These are phyloP conservation scores for Tridacna gigas DNA, from an alignment of 2,888 invertebrate genomes.

Conservation along the genomic window DNA sequence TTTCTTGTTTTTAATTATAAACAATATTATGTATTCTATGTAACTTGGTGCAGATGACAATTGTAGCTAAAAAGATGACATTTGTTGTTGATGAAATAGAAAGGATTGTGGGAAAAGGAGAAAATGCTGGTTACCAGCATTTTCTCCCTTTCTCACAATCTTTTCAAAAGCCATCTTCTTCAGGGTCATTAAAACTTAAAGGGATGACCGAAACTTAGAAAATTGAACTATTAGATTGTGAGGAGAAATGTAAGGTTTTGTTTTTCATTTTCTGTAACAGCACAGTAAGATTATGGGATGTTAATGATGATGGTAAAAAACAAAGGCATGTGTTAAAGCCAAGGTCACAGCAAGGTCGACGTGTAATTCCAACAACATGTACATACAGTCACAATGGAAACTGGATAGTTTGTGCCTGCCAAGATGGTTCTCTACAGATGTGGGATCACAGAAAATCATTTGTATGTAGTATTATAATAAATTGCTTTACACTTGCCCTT, in stretches of 20 bases:
- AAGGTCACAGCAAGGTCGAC: constrained; percentile 89
- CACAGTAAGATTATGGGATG: constrained; percentile 96
- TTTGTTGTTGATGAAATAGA: too few relatives aligned
- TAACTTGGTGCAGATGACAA: too few relatives aligned
- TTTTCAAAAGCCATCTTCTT: background rate
- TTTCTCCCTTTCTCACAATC: background rate
- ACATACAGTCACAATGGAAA: constrained; percentile 94
- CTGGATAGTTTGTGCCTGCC: constrained; percentile 95
- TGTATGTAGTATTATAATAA: constrained; percentile 85
- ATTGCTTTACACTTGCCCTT: too few relatives aligned
- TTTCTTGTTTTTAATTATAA: too few relatives aligned
- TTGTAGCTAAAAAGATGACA: too few relatives aligned
- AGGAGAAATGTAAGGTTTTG: background rate
- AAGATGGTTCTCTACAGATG: constrained; percentile 97
- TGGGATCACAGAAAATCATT: constrained; percentile 96
- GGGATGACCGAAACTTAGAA: background rate
- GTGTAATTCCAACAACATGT: constrained; percentile 93
- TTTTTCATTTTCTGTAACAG: constrained; percentile 73
- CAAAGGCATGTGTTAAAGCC: constrained; percentile 95
- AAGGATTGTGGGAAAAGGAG: too few relatives aligned
- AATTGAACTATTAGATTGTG: background rate
- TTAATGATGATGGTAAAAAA: constrained; percentile 88
- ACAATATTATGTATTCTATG: too few relatives aligned
- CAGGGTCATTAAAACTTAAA: background rate
- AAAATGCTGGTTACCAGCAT: background rate